Conservation (phyloP, 2,113 vertebrate genomes). For the Dolichotis patagonum region DNA sequence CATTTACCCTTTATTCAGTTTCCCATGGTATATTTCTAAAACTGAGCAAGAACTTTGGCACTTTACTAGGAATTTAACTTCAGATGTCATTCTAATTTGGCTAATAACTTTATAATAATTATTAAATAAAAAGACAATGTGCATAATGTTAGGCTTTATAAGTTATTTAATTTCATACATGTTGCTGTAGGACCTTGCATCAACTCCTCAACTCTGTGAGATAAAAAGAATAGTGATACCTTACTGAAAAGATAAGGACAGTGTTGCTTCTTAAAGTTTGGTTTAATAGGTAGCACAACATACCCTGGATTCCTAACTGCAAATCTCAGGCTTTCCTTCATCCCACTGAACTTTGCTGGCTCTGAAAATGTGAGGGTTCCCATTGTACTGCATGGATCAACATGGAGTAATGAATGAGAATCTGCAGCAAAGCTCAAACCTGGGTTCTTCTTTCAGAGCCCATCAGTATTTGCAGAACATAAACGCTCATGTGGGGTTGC, state of each 20-base stretch:
- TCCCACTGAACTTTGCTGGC: background rate
- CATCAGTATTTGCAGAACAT: background rate
- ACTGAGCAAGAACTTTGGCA: background rate
- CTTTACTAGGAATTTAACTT: background rate
- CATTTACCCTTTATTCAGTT: background rate
- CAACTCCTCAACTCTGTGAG: background rate
- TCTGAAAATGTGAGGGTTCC: background rate
- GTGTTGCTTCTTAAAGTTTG: background rate
- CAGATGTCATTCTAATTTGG: conserved; percentile 1
- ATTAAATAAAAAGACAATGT: conserved; percentile 30
- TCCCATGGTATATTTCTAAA: background rate
- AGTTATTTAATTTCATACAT: background rate
- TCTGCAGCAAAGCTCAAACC: background rate
- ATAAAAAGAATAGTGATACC: background rate
- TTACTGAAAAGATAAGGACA: background rate
- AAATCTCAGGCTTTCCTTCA: conserved; percentile 22
- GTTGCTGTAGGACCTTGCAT: background rate
- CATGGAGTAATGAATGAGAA: background rate
- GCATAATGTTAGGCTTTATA: background rate
- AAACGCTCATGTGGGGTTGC: background rate
- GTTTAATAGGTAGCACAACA: background rate
- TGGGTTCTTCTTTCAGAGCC: background rate
- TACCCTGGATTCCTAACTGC: background rate
- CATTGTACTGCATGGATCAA: background rate
- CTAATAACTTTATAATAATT: background rate